Evolutionary conservation across 30 jellyfish, hydroid and myxozoan genomes (phyloP), one percentile per base, ranked within the genome.

Genomic region (Phacellophora camtschatica): DNA sequence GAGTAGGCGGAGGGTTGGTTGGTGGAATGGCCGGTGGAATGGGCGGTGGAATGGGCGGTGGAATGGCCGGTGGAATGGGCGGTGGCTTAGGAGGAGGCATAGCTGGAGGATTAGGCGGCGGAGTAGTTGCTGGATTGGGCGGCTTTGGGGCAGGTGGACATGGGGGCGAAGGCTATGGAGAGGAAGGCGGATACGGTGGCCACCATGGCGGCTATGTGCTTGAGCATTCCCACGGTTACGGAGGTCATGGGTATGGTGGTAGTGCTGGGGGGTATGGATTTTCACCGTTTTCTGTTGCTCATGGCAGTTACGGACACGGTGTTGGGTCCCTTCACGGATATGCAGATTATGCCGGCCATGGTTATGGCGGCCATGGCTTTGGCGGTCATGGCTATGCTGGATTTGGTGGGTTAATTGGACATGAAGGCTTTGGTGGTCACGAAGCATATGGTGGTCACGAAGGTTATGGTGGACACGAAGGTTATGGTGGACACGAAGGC

Each of bases 1-100:
- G 59, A 4, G 83, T 30, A n/a, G 35, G 23, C 45, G 90, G 88
- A 48, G 95, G 71, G 19, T 77, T 39, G 13, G 35, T 33, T 50
- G 90, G 88, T 30, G 95, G 71, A n/a, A 77, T 39, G 13, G 35
- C 24, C 45, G 90, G 88, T 30, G 95, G 71, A n/a, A 77, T 39
- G 13, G 35, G 23, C 45, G 90, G 88, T 30, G 95, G 71, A n/a
- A 77, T 39, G 35, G 92, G 92, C 5, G 49, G 63, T 72, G 96
- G 91, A 2, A 87, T 63, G 35, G 92, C 88, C 5, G 49, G 63
- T 72, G 96, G 91, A 2, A 87, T 63, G 35, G 92, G 92, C 5
- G 49, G 63, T 72, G 96, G 91, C 5, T 87, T 63, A 43, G 92
- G 92, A 2, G 49, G 63, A 59, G 96, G 91, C 5, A 87, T 63